Percentiles rank a stretch among this genome's conserved stretches.
Conservation (phyloP, 2,113 vertebrate genomes). For the Psettodes erumei region DNA sequence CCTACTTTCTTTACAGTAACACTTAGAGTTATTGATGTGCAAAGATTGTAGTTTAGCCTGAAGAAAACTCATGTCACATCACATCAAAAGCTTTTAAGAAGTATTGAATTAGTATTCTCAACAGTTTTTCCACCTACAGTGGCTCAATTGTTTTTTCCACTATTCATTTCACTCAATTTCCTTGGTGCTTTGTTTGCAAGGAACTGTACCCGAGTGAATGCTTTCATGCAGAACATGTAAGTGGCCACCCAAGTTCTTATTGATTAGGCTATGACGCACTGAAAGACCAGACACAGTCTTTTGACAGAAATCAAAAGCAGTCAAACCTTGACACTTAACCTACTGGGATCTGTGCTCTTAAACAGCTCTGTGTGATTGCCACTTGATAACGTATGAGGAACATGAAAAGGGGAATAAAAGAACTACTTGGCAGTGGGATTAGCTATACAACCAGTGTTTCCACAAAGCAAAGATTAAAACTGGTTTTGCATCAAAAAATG, state of each 20-base stretch:
- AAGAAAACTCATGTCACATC: constrained; percentile 35
- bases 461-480: constrained; percentile 28
- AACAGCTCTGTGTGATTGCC: constrained; percentile 25
- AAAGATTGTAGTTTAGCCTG: constrained; percentile 20
- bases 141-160: constrained; percentile 3
- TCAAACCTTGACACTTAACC: constrained; percentile 52
- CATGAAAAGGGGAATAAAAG: constrained; percentile 32
- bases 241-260: constrained; percentile 74
- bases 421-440: constrained; percentile 1
- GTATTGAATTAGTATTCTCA: constrained; percentile 53
- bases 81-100: constrained; percentile 51
- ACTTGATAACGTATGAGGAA: constrained; percentile 38
- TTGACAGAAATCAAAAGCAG: constrained; percentile 65
- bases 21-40: constrained; percentile 12
- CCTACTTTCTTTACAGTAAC: constrained; percentile 14
- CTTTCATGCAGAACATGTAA: constrained; percentile 72
- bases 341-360: constrained; percentile 49
- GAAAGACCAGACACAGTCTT: constrained; percentile 55
- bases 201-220: constrained; percentile 36
- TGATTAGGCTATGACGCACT: constrained; percentile 44
- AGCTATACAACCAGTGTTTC: constrained; percentile 27
- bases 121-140: constrained; percentile 34
- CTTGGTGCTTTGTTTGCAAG: constrained; percentile 58
- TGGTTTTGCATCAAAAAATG: background rate
- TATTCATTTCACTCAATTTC: constrained; percentile 46